Evolutionary conservation across 2,113 vertebrate species (phyloP).

Genomic region (human (Homo sapiens)): DNA sequence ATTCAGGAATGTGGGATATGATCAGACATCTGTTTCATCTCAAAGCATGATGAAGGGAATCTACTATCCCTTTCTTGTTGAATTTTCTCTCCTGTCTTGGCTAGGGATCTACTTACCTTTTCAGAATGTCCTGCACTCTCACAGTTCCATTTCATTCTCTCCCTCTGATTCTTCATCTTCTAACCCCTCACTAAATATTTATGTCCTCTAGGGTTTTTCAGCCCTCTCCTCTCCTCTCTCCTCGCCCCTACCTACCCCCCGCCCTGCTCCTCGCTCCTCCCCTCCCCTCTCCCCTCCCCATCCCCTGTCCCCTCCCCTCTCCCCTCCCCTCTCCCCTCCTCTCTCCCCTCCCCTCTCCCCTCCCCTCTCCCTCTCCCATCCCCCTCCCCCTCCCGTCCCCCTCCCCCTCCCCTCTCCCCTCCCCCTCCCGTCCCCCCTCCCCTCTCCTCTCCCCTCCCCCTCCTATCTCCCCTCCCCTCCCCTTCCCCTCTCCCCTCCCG

Average conservation of each 20-base stretch:
- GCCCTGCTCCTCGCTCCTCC: not conserved
- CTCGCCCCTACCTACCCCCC: not conserved
- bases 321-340: no score
- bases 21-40: not conserved
- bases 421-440: accelerated
- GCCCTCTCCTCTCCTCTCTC: not conserved
- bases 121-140: not conserved
- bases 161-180: not conserved
- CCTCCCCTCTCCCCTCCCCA: no score
- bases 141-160: not conserved
- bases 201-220: not conserved
- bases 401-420: no score
- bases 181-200: not conserved
- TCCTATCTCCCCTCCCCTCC: no score
- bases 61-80: not conserved
- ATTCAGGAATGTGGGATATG: not conserved
- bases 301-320: no score
- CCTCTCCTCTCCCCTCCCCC: no score
- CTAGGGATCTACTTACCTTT: not conserved
- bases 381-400: accelerated
- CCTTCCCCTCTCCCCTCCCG: no score
- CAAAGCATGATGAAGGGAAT: not conserved
- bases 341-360: no score
- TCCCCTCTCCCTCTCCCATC: no score
- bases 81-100: not conserved